phyloP scores from a whole-genome alignment of 2,113 vertebrate genomes.

The Synchiropus splendidus region DNA sequence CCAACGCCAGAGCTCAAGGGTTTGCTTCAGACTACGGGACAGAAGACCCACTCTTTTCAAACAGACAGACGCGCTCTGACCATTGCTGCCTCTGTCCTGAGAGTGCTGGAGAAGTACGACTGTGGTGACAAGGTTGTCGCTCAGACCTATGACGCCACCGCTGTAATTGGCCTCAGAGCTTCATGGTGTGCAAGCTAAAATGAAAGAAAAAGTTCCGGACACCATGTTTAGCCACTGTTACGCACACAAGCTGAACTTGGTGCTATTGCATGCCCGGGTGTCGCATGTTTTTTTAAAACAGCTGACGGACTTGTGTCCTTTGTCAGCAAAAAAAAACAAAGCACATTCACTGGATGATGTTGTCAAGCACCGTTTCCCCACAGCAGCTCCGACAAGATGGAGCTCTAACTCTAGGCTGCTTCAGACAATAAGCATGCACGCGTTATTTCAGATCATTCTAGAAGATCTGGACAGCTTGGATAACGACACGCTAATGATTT shows the following conservation, averaged over 20 bases:
- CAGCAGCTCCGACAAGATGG: background rate
- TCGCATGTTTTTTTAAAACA: conserved; percentile 1
- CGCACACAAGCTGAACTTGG: conserved; percentile 4
- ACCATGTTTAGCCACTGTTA: conserved; percentile 4
- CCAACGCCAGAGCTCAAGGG: no score
- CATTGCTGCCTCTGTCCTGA: background rate
- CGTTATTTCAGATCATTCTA: background rate
- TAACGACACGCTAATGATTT: background rate
- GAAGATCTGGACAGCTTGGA: background rate
- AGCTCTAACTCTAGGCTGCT: background rate
- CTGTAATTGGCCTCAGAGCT: conserved; percentile 11
- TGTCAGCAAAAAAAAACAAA: background rate
- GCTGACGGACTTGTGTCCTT: background rate
- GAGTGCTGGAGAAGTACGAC: conserved; percentile 4
- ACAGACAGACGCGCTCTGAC: background rate
- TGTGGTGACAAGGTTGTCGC: conserved; percentile 8
- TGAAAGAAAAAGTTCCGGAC: background rate
- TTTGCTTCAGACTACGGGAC: no score
- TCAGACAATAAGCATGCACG: background rate
- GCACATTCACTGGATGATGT: background rate
- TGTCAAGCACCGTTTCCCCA: background rate
- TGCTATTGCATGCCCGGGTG: background rate
- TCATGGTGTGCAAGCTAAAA: conserved; percentile 2
- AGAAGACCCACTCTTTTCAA: no score
- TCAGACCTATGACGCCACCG: conserved; percentile 5